Conservation (phyloP, 2,888 invertebrate genomes). For the Amiota mariae region DNA sequence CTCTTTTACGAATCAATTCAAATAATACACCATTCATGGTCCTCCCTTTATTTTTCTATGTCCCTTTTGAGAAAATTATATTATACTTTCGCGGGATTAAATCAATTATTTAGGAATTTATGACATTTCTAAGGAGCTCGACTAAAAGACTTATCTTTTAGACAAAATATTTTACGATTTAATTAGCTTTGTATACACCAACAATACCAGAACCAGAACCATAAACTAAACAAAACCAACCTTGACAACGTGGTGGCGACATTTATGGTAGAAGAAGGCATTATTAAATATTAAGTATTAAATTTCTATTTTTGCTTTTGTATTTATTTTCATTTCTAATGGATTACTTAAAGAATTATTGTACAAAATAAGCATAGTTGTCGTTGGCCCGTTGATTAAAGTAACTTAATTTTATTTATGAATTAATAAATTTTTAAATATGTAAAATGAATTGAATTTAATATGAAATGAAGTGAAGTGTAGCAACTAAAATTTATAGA, state of each 20-base stretch:
- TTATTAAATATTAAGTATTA: background rate
- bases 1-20: too few species aligned
- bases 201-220: background rate
- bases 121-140: background rate
- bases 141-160: background rate
- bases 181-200: slow-evolving; percentile 11
- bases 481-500: too few species aligned
- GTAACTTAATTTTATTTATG: too few species aligned
- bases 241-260: too few species aligned
- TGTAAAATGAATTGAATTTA: slow-evolving; percentile 9
- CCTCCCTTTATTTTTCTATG: too few species aligned
- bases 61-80: background rate
- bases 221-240: too few species aligned
- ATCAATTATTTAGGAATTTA: slow-evolving; percentile 24
- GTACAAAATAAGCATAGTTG: too few species aligned
- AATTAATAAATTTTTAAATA: background rate
- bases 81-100: slow-evolving; percentile 4
- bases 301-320: background rate
- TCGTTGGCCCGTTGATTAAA: too few species aligned
- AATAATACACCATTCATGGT: too few species aligned
- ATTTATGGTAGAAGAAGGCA: background rate
- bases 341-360: too few species aligned
- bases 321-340: slow-evolving; percentile 1
- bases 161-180: slow-evolving; percentile 6
- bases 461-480: too few species aligned